phyloP scores from a whole-genome alignment of 2,113 vertebrate genomes.

The Tyto alba region DNA sequence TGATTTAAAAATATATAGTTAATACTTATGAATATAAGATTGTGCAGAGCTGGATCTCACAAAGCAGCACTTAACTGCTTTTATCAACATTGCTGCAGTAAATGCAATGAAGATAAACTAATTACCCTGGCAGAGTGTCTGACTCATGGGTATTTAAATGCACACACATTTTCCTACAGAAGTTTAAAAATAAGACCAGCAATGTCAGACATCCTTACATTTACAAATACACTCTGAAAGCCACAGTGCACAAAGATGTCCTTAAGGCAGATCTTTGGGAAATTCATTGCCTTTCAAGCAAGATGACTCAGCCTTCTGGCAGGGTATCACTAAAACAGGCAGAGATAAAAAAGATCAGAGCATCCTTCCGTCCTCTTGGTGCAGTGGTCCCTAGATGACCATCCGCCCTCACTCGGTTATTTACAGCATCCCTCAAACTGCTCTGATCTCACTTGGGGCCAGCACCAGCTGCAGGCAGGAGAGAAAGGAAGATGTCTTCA shows the following conservation, averaged over 20 bases:
- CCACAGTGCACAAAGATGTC: not conserved
- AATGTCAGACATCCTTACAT: not conserved
- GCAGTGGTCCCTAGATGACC: not conserved
- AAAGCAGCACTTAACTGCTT: not conserved
- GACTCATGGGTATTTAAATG: not conserved
- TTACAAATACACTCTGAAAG: not conserved
- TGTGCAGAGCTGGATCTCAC: not conserved
- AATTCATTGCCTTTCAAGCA: not conserved
- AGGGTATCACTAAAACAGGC: not conserved
- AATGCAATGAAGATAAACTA: not conserved
- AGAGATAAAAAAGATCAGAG: not conserved
- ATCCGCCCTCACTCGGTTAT: not conserved
- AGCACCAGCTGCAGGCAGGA: not conserved
- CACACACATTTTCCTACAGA: not conserved
- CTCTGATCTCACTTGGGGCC: not conserved
- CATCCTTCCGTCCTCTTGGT: not conserved
- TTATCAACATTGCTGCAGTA: not conserved
- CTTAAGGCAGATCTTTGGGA: not conserved
- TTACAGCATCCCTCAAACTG: not conserved
- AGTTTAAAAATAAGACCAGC: not conserved
- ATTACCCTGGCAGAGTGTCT: not conserved
- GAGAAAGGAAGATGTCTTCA: not conserved
- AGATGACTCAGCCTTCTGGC: not conserved
- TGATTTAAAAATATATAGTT: not conserved
- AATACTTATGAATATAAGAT: not conserved